Conservation (phyloP, 2,113 vertebrate species). For the Lepisosteus osseus region DNA sequence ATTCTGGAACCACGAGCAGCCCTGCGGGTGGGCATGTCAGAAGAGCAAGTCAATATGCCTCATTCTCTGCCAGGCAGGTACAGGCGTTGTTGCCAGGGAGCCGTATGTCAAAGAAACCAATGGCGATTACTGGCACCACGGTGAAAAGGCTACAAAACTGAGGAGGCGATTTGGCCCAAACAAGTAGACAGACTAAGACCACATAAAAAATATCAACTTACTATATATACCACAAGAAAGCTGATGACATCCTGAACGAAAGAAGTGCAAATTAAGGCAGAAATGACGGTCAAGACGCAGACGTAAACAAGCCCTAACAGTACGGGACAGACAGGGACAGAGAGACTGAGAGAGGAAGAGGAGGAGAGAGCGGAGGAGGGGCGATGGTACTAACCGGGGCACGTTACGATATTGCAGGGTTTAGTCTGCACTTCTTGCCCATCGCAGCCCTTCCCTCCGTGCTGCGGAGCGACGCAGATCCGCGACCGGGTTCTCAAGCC, state of each 20-base stretch:
- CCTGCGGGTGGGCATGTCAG: no score
- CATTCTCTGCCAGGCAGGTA: no score
- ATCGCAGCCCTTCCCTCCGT: constrained; percentile 72
- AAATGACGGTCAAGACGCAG: not conserved
- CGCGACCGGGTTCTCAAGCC: constrained; percentile 86
- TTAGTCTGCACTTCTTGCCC: constrained; percentile 85
- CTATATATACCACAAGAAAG: not conserved
- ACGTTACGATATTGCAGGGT: constrained; percentile 87
- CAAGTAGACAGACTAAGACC: no score
- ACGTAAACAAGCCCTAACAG: not conserved
- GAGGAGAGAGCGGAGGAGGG: constrained; percentile 35
- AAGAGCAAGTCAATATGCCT: no score
- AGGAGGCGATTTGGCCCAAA: no score
- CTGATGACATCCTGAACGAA: not conserved
- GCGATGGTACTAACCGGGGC: constrained; percentile 86
- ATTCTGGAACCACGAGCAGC: no score
- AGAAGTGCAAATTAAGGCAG: not conserved
- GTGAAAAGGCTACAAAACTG: no score
- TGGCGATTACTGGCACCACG: no score
- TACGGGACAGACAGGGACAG: constrained; percentile 4
- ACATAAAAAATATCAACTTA: no score
- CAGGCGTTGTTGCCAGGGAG: no score
- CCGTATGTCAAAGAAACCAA: no score
- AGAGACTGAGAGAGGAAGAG: not conserved
- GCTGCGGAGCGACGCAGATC: constrained; percentile 75